Percentiles rank a stretch among this genome's conserved stretches.
Conservation (phyloP, 92 coral and sea anemone species). For the Phenganax stokvisi region DNA sequence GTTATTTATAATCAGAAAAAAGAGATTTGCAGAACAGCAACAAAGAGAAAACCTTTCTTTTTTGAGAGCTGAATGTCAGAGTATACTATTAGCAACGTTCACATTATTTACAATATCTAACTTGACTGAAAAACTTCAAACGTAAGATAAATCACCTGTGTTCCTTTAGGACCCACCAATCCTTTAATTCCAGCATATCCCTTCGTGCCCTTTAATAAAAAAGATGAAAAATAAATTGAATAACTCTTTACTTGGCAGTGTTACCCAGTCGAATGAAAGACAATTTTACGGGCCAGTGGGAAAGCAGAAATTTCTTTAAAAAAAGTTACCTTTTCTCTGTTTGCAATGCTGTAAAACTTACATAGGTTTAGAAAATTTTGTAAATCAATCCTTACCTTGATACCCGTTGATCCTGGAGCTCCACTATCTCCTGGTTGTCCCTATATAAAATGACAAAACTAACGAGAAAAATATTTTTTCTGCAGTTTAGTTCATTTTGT, state of each 20-base stretch:
- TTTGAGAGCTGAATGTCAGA: too few relatives aligned
- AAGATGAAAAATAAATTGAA: too few relatives aligned
- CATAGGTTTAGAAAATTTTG: too few relatives aligned
- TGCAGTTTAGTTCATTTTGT: neutral
- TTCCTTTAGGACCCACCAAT: constrained; percentile 47
- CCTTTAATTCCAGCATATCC: constrained; percentile 40
- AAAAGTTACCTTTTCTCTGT: too few relatives aligned
- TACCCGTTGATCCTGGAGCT: constrained; percentile 52
- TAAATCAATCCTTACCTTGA: constrained; percentile 39
- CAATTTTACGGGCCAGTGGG: too few relatives aligned
- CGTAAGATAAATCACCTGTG: constrained; percentile 31
- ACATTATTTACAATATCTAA: neutral
- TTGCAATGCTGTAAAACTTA: too few relatives aligned
- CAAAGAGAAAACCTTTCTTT: too few relatives aligned
- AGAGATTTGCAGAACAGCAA: too few relatives aligned
- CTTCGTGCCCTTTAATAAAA: constrained; percentile 17
- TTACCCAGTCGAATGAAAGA: too few relatives aligned
- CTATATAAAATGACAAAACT: neutral
- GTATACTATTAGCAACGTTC: neutral
- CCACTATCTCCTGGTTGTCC: constrained; percentile 64
- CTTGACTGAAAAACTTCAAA: neutral
- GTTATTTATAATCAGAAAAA: too few relatives aligned
- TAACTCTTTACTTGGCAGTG: too few relatives aligned
- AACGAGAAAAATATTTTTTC: neutral
- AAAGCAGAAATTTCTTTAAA: too few relatives aligned